A percentile compares a stretch with the other conserved stretches of the same genome.
Evolutionary conservation across 2,113 vertebrate genomes (phyloP).

Genomic region (Opisthocomus hoazin): DNA sequence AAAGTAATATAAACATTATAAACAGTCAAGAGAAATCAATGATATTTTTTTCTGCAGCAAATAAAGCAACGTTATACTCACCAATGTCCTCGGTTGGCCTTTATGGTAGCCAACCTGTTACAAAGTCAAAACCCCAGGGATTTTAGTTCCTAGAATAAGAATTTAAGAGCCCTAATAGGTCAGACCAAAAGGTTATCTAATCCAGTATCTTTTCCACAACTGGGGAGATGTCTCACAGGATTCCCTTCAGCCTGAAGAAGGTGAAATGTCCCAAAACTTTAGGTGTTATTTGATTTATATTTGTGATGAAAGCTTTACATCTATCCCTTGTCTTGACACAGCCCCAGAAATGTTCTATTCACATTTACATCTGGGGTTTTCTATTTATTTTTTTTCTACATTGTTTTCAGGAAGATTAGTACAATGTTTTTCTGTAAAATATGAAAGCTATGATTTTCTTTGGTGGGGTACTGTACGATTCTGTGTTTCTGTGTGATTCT

Average conservation of each 20-base stretch:
- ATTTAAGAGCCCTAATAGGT: background rate
- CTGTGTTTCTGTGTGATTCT: no score
- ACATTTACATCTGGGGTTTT: background rate
- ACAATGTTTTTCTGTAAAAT: background rate
- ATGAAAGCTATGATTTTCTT: background rate
- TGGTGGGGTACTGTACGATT: background rate
- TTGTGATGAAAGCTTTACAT: background rate
- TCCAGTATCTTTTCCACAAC: background rate
- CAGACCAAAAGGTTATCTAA: background rate
- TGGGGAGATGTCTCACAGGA: background rate
- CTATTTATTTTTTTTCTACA: background rate
- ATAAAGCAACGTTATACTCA: background rate
- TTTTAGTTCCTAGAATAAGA: background rate
- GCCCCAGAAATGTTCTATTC: background rate
- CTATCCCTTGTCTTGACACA: background rate
- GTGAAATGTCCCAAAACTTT: background rate
- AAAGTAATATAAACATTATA: background rate
- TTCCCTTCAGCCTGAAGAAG: background rate
- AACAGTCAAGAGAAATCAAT: background rate
- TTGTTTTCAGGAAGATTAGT: background rate
- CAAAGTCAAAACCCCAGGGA: background rate
- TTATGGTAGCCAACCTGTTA: background rate
- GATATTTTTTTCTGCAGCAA: background rate
- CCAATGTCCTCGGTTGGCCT: background rate
- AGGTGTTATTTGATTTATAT: background rate